Conservation (phyloP, 2,113 vertebrate genomes). For the Orientallactaga bullata region DNA sequence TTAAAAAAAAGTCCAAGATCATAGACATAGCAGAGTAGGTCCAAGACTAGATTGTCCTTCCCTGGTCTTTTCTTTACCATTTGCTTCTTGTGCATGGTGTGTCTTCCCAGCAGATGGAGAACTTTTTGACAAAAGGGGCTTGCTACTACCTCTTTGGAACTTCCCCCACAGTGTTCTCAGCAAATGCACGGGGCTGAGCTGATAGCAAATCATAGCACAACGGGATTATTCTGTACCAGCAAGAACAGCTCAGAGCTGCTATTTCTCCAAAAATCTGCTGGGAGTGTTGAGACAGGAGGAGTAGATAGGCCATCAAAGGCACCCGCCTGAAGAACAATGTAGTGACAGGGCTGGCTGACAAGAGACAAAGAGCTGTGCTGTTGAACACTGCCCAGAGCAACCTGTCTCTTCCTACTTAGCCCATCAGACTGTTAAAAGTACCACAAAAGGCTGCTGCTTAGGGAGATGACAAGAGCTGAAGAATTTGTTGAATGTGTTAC, state of each 20-base stretch:
- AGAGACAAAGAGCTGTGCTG: slow-evolving; percentile 74
- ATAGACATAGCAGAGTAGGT: neutral
- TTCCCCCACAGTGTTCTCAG: neutral
- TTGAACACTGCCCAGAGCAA: slow-evolving; percentile 75
- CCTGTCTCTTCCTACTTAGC: slow-evolving; percentile 36
- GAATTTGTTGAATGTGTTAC: slow-evolving; percentile 81
- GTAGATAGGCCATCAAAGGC: slow-evolving; percentile 71
- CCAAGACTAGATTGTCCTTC: neutral
- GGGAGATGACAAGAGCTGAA: slow-evolving; percentile 76
- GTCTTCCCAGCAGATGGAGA: neutral
- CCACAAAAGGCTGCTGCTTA: slow-evolving; percentile 71
- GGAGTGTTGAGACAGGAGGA: slow-evolving; percentile 70
- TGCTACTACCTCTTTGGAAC: neutral
- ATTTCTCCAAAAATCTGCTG: slow-evolving; percentile 55
- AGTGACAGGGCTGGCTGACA: slow-evolving; percentile 74
- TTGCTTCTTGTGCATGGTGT: neutral
- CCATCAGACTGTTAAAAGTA: slow-evolving; percentile 70
- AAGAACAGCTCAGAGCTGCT: neutral
- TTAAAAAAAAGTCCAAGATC: neutral
- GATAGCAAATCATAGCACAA: neutral
- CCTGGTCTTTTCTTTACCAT: neutral
- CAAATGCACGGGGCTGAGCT: neutral
- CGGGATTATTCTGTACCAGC: slow-evolving; percentile 5
- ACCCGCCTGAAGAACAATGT: slow-evolving; percentile 55
- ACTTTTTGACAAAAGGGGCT: neutral